Evolutionary conservation across 2,113 vertebrate species (phyloP), one percentile per base, ranked within the genome.

Genomic region (Naja naja): DNA sequence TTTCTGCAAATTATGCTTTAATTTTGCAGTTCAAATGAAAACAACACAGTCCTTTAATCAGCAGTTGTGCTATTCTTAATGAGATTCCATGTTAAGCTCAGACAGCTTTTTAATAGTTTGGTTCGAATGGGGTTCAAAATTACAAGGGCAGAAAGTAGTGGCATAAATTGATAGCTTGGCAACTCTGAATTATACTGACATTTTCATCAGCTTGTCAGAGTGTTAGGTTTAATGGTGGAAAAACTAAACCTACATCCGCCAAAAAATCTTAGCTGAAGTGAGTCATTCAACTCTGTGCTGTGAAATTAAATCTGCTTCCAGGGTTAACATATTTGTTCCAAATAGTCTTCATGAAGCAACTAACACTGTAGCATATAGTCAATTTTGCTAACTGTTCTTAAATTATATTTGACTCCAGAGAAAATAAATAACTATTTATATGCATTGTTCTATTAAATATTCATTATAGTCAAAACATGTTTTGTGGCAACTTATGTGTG

Each of bases 241-340:
- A 58, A 93, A 27, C 52, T 74, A 89, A 93, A 91, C 52, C 52
- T 34, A 47, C 3, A 54, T 22, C 30, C 39, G 39, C 86, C 81
- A 58, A 30, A 91, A 81, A 91, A 81, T 85, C 12, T 85, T 53
- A 30, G 5, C 39, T 49, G 16, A 69, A 69, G 39, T 69, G 47
- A 87, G 45, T 64, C 43, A 91, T 91, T 91, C 55, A 47, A 87
- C 18, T 64, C 47, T 27, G 23, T 49, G 60, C 74, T 30, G 22
- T 88, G 89, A 93, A 91, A 88, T 47, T 49, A 91, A 88, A 93
- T 88, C 60, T 88, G 58, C 30, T 81, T 91, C 47, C 60, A 91
- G 88, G 93, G 52, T 91, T 93, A 56, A 81, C 89, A 74, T 81
- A 47, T 93, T 81, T 93, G 14, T 93, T 93, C 45, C 45, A 49